Evolutionary conservation across 1,140 invertebrate genomes (phyloP).

Genomic region (Rhyzopertha dominica): DNA sequence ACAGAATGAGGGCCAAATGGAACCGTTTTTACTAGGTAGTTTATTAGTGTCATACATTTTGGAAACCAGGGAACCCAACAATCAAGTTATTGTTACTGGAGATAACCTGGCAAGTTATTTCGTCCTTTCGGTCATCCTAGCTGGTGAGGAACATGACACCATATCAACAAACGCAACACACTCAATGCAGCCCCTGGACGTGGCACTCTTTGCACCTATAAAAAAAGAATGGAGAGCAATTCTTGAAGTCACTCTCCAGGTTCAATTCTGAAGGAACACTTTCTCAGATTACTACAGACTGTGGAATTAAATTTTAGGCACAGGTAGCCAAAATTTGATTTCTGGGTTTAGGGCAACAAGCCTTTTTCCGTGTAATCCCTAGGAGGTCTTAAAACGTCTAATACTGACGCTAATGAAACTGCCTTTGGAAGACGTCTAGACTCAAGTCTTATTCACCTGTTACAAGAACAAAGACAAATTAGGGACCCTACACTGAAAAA

Average conservation of each 20-base stretch:
- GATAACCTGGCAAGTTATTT: conserved; percentile 10
- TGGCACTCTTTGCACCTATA: conserved; percentile 38
- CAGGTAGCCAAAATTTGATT: too few relatives aligned
- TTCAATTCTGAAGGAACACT: conserved; percentile 9
- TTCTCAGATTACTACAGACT: conserved; percentile 9
- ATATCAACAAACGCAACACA: conserved; percentile 40
- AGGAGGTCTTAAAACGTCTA: too few relatives aligned
- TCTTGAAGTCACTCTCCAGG: conserved; percentile 10
- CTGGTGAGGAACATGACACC: conserved; percentile 1
- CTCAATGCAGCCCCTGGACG: conserved; percentile 41
- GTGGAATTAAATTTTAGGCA: too few relatives aligned
- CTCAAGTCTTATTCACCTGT: too few relatives aligned
- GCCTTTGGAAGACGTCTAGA: too few relatives aligned
- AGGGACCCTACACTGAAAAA: too few relatives aligned
- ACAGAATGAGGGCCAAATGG: conserved; percentile 14
- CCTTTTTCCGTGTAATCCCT: too few relatives aligned
- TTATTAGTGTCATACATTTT: conserved; percentile 2
- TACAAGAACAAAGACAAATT: too few relatives aligned
- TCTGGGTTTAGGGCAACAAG: too few relatives aligned
- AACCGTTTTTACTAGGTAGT: neutral
- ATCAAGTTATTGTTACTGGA: conserved; percentile 5
- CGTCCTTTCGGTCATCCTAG: neutral
- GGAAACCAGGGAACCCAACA: neutral
- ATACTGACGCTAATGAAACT: too few relatives aligned
- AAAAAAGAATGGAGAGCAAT: conserved; percentile 35